Evolutionary conservation across 2,113 vertebrate genomes (phyloP).

Genomic region (Mesocricetus auratus): DNA sequence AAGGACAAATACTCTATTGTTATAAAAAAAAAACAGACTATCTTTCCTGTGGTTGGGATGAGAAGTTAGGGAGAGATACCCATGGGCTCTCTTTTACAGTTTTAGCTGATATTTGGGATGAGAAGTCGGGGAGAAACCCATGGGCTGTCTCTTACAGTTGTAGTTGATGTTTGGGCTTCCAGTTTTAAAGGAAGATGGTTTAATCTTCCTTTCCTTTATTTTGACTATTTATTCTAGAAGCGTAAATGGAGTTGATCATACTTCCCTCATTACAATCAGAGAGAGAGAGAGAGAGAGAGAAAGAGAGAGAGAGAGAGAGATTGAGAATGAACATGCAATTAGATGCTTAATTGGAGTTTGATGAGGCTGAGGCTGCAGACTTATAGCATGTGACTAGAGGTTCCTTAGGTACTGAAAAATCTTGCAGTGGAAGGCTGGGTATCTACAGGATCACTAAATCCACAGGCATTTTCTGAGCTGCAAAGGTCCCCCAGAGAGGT

Average conservation of each 20-base stretch:
- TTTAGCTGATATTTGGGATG: background rate
- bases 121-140: background rate
- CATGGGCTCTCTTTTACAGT: background rate
- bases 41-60: background rate
- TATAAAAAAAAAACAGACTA: background rate
- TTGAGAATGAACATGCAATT: conserved; percentile 45
- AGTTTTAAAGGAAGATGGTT: background rate
- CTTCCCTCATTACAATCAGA: background rate
- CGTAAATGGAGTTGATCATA: background rate
- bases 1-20: background rate
- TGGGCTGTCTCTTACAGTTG: background rate
- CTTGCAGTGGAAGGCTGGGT: background rate
- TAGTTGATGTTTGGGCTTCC: background rate
- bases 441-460: background rate
- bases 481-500: background rate
- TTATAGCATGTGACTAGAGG: background rate
- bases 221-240: conserved; percentile 4
- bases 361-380: conserved; percentile 34
- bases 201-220: conserved; percentile 30
- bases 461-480: background rate
- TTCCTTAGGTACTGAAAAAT: background rate
- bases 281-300: background rate
- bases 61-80: background rate
- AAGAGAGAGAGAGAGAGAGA: background rate
- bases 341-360: conserved; percentile 50